Base-by-base conservation (phyloP, 92 coral and sea anemone species). In the Palythoa grandis region DNA sequence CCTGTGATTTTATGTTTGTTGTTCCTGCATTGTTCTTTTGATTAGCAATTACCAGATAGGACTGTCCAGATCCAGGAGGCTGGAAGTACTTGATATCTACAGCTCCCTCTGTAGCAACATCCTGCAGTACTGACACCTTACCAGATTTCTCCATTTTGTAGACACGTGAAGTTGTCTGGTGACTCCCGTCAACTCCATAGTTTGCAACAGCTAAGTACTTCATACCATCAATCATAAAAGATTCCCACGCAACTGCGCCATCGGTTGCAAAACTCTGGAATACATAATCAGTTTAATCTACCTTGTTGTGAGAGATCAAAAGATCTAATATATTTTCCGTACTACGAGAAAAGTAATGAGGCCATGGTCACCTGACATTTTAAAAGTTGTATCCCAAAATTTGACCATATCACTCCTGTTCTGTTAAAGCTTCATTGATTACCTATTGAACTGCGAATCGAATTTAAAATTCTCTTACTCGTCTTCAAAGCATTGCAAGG, bases 141-240 rank as follows among this genome's bases (percentile, higher is more conserved):
- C 89, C 96, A 65, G 82, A 76, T 16, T 53, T 48, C 61, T 91
- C 92, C 86, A 97, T 57, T 70, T 84, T 87, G 86, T 94, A 97
- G 16, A 97, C 90, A 61, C 95, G 90, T 50, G 99, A 97, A 48
- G 67, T 40, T 0, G 95, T 83, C 79, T 97, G 97, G 86, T 92
- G 76, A 52, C 92, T 91, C n/a, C 98, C 94, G 14, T 65, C 86
- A 35, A 88, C 50, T 50, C 99, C 99, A 74, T 90, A 93, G 74
- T 95, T 97, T 20, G 99, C 99, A 19, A 93, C 97, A 57, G 92
- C 99, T 5, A 97, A 61, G 88, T 95, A 97, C 56, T 90, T 83
- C 47, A 87, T 65, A 65, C 90, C 89, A 16, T 80, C 87, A 69
- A 92, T 87, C 50, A n/a, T 69, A 56, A 90, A 52, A 7, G 98